These are phyloP conservation scores for Toxotes chatareus DNA, from an alignment of 2,113 vertebrate species.

Conservation along the genomic window DNA sequence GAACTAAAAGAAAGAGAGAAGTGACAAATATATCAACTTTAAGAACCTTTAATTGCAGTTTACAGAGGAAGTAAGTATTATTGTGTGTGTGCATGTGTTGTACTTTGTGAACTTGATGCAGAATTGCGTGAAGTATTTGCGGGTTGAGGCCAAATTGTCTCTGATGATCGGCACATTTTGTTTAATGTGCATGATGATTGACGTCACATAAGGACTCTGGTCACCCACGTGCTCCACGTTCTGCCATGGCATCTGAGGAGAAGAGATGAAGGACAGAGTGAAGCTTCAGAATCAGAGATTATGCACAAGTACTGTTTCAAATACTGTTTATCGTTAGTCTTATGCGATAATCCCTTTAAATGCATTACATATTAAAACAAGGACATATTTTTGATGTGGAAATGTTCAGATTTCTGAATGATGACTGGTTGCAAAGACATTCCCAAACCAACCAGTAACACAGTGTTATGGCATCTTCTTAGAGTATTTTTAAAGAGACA, in stretches of 20 bases:
- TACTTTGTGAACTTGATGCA: constrained; percentile 99
- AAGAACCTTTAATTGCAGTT: background rate
- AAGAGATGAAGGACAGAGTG: background rate
- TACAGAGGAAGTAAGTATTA: background rate
- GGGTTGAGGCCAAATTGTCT: constrained; percentile 96
- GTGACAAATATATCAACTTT: constrained; percentile 17
- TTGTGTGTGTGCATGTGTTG: constrained; percentile 39
- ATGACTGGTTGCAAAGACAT: background rate
- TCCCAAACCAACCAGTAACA: background rate
- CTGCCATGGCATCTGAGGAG: constrained; percentile 97
- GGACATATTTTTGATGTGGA: background rate
- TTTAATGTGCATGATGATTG: constrained; percentile 98
- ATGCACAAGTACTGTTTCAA: background rate
- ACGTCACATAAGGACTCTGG: constrained; percentile 99
- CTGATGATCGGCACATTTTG: constrained; percentile 98
- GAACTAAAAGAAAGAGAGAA: constrained; percentile 84
- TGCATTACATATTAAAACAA: constrained; percentile 18
- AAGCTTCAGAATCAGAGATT: background rate
- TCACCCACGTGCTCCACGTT: constrained; percentile 98
- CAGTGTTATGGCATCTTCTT: background rate
- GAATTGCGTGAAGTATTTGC: constrained; percentile 99
- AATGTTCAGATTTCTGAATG: background rate
- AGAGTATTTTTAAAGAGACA: background rate
- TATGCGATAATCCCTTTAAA: constrained; percentile 15
- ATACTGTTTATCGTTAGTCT: background rate